These are phyloP conservation scores for Cheirogaleus medius DNA, from an alignment of 2,113 vertebrate genomes.

Conservation along the genomic window DNA sequence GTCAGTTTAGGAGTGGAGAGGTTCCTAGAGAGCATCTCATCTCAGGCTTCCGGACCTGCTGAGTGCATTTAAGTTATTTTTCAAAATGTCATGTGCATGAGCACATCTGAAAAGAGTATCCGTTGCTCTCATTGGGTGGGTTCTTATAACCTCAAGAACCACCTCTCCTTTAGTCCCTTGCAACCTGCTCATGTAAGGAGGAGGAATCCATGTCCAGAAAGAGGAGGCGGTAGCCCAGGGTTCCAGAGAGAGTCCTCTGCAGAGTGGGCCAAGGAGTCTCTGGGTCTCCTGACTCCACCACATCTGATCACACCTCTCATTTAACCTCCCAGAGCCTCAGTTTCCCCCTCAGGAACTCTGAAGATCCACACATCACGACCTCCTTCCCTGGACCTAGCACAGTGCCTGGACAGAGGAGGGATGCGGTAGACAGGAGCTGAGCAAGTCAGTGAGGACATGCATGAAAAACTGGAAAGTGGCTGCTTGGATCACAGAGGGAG, in stretches of 20 bases:
- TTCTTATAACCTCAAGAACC: background rate
- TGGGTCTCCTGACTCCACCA: background rate
- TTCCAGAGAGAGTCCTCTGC: no score
- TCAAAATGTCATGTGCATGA: background rate
- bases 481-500: background rate
- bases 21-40: background rate
- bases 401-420: background rate
- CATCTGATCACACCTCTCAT: no score
- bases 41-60: background rate
- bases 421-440: no score
- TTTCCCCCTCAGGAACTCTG: background rate
- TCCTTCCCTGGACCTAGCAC: accelerated
- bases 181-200: background rate
- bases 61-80: background rate
- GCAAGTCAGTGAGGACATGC: background rate
- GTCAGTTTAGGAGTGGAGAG: background rate
- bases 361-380: background rate
- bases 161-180: background rate
- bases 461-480: background rate
- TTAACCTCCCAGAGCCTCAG: background rate
- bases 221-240: accelerated
- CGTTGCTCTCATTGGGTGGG: background rate
- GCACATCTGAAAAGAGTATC: background rate
- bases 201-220: background rate
- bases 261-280: no score